Percentiles rank a stretch among this genome's conserved stretches.
Evolutionary conservation across 2,113 vertebrate genomes (phyloP).

Genomic region (Lasiurus borealis): DNA sequence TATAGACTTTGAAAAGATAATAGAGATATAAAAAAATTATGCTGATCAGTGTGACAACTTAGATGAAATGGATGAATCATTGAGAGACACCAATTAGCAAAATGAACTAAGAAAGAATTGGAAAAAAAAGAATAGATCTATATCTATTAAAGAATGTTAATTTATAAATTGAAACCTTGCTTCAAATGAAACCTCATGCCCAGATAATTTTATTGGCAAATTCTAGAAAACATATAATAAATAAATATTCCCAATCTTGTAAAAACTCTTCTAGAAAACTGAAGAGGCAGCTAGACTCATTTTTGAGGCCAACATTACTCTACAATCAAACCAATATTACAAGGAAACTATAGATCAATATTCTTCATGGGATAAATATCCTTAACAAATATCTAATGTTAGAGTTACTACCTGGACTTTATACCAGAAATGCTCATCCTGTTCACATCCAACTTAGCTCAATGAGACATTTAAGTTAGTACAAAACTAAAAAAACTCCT

Average conservation of each 20-base stretch:
- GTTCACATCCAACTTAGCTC: not conserved
- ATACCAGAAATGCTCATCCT: not conserved
- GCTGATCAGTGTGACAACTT: not conserved
- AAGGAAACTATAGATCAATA: not conserved
- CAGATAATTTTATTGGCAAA: not conserved
- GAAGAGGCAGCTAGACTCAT: not conserved
- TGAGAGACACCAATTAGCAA: conserved; percentile 16
- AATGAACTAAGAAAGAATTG: conserved; percentile 2
- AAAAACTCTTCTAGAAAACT: conserved; percentile 22
- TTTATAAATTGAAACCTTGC: conserved; percentile 33
- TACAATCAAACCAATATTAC: not conserved
- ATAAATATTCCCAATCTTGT: not conserved
- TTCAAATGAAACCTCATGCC: not conserved
- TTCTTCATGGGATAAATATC: not conserved
- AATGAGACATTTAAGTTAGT: conserved; percentile 13
- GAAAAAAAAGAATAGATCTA: not conserved
- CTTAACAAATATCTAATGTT: not conserved
- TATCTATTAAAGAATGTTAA: conserved; percentile 15
- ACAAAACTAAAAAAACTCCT: not conserved
- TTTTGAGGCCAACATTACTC: not conserved
- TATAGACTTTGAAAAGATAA: not conserved
- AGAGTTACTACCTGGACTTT: not conserved
- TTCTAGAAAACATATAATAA: not conserved
- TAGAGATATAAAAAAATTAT: not conserved
- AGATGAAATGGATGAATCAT: not conserved